phyloP scores from a whole-genome alignment of 2,113 vertebrate genomes.

The Meleagris gallopavo region DNA sequence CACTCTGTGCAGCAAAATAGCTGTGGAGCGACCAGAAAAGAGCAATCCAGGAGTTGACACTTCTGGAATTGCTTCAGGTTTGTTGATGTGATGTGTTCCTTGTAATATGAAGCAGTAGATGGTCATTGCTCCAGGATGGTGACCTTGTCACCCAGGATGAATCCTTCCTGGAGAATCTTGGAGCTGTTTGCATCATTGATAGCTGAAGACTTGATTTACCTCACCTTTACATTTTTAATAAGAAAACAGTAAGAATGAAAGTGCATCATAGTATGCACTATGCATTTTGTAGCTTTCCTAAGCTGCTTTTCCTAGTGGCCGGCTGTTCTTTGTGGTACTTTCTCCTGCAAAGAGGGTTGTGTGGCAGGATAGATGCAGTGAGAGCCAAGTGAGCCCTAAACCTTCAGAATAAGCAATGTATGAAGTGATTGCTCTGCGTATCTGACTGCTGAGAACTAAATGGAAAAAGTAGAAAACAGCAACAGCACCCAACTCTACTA shows the following conservation, averaged over 20 bases:
- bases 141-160: background rate
- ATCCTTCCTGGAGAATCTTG: background rate
- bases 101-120: background rate
- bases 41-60: background rate
- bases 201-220: background rate
- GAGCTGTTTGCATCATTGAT: background rate
- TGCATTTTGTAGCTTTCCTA: background rate
- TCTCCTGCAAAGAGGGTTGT: background rate
- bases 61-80: background rate
- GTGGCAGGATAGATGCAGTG: background rate
- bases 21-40: background rate
- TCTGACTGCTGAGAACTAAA: background rate
- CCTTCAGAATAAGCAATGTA: background rate
- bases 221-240: background rate
- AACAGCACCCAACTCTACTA: too few relatives aligned
- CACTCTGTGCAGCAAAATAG: background rate
- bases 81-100: rapidly evolving
- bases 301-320: background rate
- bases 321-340: background rate
- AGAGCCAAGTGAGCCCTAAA: background rate
- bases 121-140: background rate
- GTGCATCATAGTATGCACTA: too few relatives aligned
- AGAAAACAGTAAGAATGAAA: background rate
- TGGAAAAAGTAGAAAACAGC: background rate
- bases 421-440: background rate